Percentiles rank a stretch among this genome's conserved stretches.
phyloP scores from a whole-genome alignment of 1,140 invertebrate genomes.

The Monochamus saltuarius region DNA sequence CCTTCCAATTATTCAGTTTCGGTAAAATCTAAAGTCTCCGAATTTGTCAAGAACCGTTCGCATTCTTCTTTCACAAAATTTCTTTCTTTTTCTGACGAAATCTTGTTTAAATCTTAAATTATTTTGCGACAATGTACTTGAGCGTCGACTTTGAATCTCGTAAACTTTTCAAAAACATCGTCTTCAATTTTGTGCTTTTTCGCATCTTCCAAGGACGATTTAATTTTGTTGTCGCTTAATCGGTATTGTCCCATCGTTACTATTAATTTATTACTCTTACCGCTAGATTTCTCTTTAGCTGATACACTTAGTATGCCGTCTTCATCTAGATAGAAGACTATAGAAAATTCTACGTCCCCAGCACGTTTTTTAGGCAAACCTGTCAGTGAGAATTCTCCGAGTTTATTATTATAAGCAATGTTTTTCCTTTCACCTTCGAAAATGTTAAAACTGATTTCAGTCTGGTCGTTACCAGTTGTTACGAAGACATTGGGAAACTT shows the following conservation, averaged over 20 bases:
- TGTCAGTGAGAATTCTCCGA: constrained; percentile 15
- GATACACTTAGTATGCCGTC: constrained; percentile 16
- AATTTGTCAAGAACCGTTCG: neutral
- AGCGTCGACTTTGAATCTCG: neutral
- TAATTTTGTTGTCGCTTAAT: neutral
- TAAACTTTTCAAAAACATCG: constrained; percentile 7
- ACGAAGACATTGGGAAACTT: neutral
- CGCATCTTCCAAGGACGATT: constrained; percentile 8
- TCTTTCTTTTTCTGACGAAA: neutral
- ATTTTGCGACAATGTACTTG: neutral
- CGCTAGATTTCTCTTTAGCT: constrained; percentile 1
- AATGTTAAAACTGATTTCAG: constrained; percentile 8
- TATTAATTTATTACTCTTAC: neutral
- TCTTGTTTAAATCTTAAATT: neutral
- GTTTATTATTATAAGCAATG: constrained; percentile 11
- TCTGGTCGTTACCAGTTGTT: constrained; percentile 15
- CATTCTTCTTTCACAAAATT: neutral
- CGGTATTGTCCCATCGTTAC: constrained; percentile 1
- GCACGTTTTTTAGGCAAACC: constrained; percentile 5
- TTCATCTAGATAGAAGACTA: constrained; percentile 7
- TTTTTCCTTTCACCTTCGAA: constrained; percentile 24
- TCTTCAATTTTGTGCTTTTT: neutral
- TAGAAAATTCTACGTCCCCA: constrained; percentile 14
- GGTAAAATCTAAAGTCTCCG: neutral
- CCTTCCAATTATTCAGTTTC: neutral